Evolutionary conservation across 2,113 vertebrate species (phyloP), one percentile per base, ranked within the genome.

Genomic region (Prionailurus bengalensis): DNA sequence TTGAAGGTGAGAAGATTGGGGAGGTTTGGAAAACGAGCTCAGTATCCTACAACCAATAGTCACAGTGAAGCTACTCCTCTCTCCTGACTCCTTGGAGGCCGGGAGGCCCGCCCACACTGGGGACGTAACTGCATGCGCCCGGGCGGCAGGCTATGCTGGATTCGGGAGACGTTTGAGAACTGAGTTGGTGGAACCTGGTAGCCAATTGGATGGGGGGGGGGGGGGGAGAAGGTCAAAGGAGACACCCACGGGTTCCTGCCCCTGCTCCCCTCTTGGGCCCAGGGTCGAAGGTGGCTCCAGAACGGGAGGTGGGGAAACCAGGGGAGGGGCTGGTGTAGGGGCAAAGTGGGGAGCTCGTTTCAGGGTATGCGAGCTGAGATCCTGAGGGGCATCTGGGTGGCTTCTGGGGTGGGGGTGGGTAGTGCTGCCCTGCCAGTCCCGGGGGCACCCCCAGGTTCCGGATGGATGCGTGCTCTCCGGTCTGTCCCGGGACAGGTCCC

Each of bases 41-140:
- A 8, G 0, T 17, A 14, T 78, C 23, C 8, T 25, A 27, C 4
- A n/a, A 3, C 76, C 88, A 9, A 19, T 25, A 79, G 36, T 90
- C 76, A 31, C 0, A 1, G 27, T 8, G 70, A 71, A 73, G 45
- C 36, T 53, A 6, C 16, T 15, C 0, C 19, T 19, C 19, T 11
- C 4, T 33, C 25, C 7, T 0, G 4, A 42, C n/a, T 79, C 7
- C n/a, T 51, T 21, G n/a, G 93, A 63, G 76, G 61, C 70, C 0
- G 0, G 39, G 63, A 3, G 70, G 25, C 4, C 33, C 1, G 25
- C 19, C 17, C 8, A 0, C 3, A 25, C 15, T 13, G 1, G 51
- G 15, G 25, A 3, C 0, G 9, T 7, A 1, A 7, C 42, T 10
- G 1, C 4, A 4, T 0, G 10, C 0, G 3, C 23, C 0, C 3